phyloP scores from a whole-genome alignment of 2,888 invertebrate genomes.

The Seira sanloemensis region DNA sequence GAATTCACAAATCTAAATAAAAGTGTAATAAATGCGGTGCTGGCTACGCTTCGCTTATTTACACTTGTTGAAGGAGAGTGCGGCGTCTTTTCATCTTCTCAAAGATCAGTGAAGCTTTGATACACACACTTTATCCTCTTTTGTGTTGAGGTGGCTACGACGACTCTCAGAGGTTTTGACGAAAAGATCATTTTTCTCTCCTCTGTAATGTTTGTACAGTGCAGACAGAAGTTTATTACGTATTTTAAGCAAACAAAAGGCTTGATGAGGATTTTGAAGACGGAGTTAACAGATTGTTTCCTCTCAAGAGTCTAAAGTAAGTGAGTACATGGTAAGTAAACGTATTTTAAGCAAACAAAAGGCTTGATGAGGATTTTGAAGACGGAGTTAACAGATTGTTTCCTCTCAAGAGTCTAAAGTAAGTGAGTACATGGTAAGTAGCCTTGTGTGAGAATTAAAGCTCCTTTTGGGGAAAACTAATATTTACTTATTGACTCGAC shows the following conservation, averaged over 20 bases:
- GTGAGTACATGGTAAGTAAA: background rate
- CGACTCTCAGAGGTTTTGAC: background rate
- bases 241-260: background rate
- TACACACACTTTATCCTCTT: slow-evolving; percentile 42
- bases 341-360: background rate
- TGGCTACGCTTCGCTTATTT: slow-evolving; percentile 65
- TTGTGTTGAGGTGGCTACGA: no score
- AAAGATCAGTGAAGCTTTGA: slow-evolving; percentile 59
- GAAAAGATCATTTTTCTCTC: background rate
- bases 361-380: background rate
- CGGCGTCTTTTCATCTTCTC: slow-evolving; percentile 39
- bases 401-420: background rate
- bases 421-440: background rate
- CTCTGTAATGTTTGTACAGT: background rate
- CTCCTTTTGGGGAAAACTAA: slow-evolving; percentile 48
- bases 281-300: background rate
- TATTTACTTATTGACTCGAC: slow-evolving; percentile 52
- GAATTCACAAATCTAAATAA: background rate
- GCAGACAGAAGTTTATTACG: background rate
- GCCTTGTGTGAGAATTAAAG: no score
- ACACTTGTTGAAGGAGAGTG: slow-evolving; percentile 22
- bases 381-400: background rate
- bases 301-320: background rate
- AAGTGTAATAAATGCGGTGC: slow-evolving; percentile 47
- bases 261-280: background rate